A percentile compares a stretch with the other conserved stretches of the same genome.
Conservation (phyloP, 2,113 vertebrate species). For the Sylvia atricapilla region DNA sequence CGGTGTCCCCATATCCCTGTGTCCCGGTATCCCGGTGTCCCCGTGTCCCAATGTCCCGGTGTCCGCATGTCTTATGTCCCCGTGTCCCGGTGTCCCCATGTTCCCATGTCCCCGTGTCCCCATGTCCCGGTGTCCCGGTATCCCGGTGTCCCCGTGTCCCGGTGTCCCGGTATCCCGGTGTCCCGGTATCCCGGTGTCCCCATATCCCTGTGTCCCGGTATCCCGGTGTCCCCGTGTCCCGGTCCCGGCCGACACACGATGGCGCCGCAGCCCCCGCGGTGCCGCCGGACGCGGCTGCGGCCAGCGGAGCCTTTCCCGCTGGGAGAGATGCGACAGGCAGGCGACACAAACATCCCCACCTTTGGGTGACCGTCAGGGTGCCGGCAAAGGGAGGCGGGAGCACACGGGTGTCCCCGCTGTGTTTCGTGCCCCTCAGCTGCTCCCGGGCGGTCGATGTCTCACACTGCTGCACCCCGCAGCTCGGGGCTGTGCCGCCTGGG, state of each 20-base stretch:
- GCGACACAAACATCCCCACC: too few species aligned
- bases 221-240: too few species aligned
- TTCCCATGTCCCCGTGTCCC: not conserved
- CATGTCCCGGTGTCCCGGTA: not conserved
- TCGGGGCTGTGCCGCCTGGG: accelerated
- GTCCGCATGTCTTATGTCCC: too few species aligned
- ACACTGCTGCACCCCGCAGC: not conserved
- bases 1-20: not conserved
- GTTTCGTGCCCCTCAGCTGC: not conserved
- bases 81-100: too few species aligned
- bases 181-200: not conserved
- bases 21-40: too few species aligned
- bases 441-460: not conserved
- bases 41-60: too few species aligned
- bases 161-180: not conserved
- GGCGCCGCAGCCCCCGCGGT: not conserved
- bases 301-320: accelerated
- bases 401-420: accelerated
- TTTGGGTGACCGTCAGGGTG: accelerated
- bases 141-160: too few species aligned
- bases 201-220: too few species aligned
- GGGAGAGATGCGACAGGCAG: accelerated
- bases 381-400: not conserved
- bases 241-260: not conserved
- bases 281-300: not conserved